phyloP scores from a whole-genome alignment of 37 sponge, comb jelly and placozoan genomes.

The Axinella damicornis region DNA sequence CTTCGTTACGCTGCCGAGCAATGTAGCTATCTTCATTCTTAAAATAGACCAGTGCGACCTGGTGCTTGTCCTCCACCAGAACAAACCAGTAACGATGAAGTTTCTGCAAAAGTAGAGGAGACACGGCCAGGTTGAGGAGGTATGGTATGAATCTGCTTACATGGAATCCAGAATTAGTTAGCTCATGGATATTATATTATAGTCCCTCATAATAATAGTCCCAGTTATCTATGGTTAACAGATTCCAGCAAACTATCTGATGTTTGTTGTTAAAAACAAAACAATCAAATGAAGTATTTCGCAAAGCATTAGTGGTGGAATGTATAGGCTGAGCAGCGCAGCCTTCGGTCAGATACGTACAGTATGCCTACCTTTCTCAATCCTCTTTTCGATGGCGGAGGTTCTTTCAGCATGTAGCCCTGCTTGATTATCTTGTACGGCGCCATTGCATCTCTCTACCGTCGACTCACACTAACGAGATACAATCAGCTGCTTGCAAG shows the following conservation, averaged over 20 bases:
- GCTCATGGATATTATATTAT: no score
- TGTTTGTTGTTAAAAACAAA: no score
- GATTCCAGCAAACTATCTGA: no score
- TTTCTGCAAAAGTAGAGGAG: slow-evolving; percentile 39
- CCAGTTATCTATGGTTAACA: no score
- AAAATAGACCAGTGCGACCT: slow-evolving; percentile 72
- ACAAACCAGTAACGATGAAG: slow-evolving; percentile 76
- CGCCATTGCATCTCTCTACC: slow-evolving; percentile 20
- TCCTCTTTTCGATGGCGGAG: slow-evolving; percentile 41
- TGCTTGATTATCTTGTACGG: slow-evolving; percentile 75
- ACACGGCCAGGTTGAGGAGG: no score
- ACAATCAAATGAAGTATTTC: no score
- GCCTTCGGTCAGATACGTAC: not conserved
- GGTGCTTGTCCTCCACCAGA: slow-evolving; percentile 60
- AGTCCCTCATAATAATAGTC: no score
- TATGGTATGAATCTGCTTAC: no score
- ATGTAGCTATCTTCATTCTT: slow-evolving; percentile 68
- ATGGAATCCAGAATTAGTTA: no score
- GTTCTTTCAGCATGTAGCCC: slow-evolving; percentile 74
- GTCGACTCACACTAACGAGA: not conserved
- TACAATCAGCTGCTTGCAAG: no score
- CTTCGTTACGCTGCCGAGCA: slow-evolving; percentile 59
- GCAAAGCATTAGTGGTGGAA: no score
- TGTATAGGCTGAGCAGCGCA: no score
- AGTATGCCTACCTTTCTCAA: slow-evolving; percentile 52